Evolutionary conservation across 2,113 vertebrate species (phyloP).

Genomic region (Aegypius monachus): DNA sequence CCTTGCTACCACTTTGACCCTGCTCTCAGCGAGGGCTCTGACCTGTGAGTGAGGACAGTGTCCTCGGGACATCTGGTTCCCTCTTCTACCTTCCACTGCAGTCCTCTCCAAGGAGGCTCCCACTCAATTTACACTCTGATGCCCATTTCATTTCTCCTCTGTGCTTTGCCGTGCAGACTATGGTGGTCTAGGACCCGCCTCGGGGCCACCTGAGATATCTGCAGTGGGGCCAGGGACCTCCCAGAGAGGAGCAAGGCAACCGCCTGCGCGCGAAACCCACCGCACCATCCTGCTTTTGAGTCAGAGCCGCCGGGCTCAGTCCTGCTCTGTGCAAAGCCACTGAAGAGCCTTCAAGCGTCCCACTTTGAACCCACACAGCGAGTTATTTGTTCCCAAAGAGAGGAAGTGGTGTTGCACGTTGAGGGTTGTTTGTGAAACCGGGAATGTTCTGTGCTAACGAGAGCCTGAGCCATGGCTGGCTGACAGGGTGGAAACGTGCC

Average conservation of each 20-base stretch:
- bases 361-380: not conserved
- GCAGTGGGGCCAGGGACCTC: not conserved
- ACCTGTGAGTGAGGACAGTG: not conserved
- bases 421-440: not conserved
- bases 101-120: not conserved
- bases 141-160: not conserved
- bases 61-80: not conserved
- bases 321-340: fast-evolving
- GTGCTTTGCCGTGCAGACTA: not conserved
- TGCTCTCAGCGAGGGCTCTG: not conserved
- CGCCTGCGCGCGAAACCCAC: not conserved
- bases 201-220: not conserved
- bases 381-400: not conserved
- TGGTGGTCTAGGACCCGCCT: not conserved
- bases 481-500: not conserved
- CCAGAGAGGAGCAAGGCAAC: not conserved
- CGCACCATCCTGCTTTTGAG: not conserved
- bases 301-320: fast-evolving
- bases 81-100: not conserved
- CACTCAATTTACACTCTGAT: not conserved
- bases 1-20: not conserved
- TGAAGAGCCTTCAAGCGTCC: not conserved
- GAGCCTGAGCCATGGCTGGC: not conserved
- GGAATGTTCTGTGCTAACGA: not conserved
- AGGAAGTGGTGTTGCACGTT: not conserved